Evolutionary conservation across 1,140 invertebrate species (phyloP), one percentile per base, ranked within the genome.

Genomic region (Odontomachus brunneus): DNA sequence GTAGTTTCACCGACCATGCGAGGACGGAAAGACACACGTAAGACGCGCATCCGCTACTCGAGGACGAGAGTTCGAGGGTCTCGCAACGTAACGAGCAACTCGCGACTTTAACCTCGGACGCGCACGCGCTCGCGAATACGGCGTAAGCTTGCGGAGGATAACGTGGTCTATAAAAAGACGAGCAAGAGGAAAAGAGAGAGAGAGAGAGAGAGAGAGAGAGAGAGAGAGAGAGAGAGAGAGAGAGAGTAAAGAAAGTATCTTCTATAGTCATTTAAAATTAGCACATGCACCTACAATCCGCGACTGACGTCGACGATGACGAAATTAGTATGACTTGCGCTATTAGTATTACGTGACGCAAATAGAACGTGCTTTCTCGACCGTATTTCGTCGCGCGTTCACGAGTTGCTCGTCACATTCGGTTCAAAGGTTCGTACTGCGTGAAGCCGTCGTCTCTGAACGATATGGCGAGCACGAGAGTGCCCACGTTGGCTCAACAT

Each of bases 11-110:
- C 59, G 71, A 82, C 71, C 72, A 33, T 86, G 51, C 71, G 33
- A 82, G 75, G 82, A 88, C 82, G 75, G 85, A 84, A 60, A 87
- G 69, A 74, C 74, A 69, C 78, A 63, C 62, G n/a, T 60, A 49
- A 78, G 22, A 44, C 53, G 62, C 83, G 72, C 29, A 53, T 24
- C 59, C 71, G 83, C 55, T 33, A 5, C 29, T 33, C 29, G 38
- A 11, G 38, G 62, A 75, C 62, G 82, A 71, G 75, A 71, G 49
- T 74, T 22, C 22, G 57, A 53, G 73, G 83, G 55, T 59, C 63
- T 12, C 3, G 17, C 29, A 33, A 63, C 29, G 29, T 73, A 44
- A 44, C 22, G 55, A 59, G 44, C 19, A 38, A 33, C 55, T 14
- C 49, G 75, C 38, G 19, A 44, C 1, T 19, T 59, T 48, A 38